Conservation (phyloP, 2,113 vertebrate genomes). For the Grallaria varia region DNA sequence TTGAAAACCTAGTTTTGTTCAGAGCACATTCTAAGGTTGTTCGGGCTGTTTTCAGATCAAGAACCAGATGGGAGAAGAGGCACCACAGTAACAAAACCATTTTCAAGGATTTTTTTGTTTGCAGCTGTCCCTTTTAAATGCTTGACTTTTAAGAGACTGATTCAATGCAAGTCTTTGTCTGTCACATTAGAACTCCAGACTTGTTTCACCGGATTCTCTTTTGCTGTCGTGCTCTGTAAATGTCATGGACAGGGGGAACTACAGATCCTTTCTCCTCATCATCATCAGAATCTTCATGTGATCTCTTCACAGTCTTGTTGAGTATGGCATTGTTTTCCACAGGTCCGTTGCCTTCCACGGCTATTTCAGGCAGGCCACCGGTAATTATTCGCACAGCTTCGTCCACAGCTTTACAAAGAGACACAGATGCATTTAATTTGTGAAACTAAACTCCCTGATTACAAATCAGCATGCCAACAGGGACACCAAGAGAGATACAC, state of each 20-base stretch:
- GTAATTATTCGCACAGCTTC: slow-evolving; percentile 94
- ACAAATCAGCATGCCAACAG: neutral
- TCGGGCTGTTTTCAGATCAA: slow-evolving; percentile 55
- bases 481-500: neutral
- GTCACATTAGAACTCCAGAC: neutral
- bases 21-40: slow-evolving; percentile 66
- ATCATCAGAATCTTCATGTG: slow-evolving; percentile 94
- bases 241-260: slow-evolving; percentile 95
- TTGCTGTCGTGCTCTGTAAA: slow-evolving; percentile 96
- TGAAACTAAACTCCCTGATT: neutral
- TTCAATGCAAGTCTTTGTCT: slow-evolving; percentile 53
- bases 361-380: slow-evolving; percentile 83
- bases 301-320: slow-evolving; percentile 92
- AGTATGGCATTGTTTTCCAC: slow-evolving; percentile 87
- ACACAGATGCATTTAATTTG: neutral
- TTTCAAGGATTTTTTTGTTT: slow-evolving; percentile 71
- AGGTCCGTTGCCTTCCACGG: slow-evolving; percentile 89
- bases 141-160: slow-evolving; percentile 69
- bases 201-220: slow-evolving; percentile 92
- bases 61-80: slow-evolving; percentile 74
- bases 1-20: slow-evolving; percentile 58
- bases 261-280: slow-evolving; percentile 96
- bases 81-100: slow-evolving; percentile 80
- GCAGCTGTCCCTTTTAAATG: slow-evolving; percentile 72
- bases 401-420: slow-evolving; percentile 81